Percentiles rank a stretch among this genome's conserved stretches.
These are phyloP conservation scores for Dusona sp. DNA, from an alignment of 2,888 invertebrate genomes.

Conservation along the genomic window DNA sequence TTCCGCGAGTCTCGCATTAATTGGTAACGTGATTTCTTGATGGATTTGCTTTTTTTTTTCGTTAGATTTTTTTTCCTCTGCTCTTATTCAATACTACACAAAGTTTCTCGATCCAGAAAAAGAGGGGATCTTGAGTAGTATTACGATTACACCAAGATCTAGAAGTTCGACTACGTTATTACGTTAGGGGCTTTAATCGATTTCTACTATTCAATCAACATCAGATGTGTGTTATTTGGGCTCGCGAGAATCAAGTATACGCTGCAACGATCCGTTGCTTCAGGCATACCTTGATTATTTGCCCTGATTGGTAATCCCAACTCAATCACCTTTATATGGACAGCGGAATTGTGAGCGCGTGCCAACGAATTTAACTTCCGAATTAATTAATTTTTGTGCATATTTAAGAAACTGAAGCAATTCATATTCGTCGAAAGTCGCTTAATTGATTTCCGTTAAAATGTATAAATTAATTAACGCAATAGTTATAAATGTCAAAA, in stretches of 20 bases:
- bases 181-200: constrained; percentile 49
- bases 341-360: constrained; percentile 11
- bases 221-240: not conserved
- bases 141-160: constrained; percentile 30
- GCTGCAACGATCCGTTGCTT: constrained; percentile 11
- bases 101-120: constrained; percentile 10
- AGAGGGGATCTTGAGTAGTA: constrained; percentile 11
- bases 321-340: constrained; percentile 4
- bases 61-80: not conserved
- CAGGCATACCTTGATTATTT: constrained; percentile 2
- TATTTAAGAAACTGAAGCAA: not conserved
- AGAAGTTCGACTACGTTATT: constrained; percentile 33
- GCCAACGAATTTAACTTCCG: not conserved
- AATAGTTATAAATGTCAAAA: not conserved
- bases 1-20: constrained; percentile 51
- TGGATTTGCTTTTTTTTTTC: not conserved
- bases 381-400: constrained; percentile 14
- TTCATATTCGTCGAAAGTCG: not conserved
- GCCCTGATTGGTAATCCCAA: constrained; percentile 40
- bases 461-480: not conserved
- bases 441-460: not conserved
- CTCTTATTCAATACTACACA: constrained; percentile 27
- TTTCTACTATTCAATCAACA: constrained; percentile 54
- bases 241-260: constrained; percentile 9
- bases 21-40: constrained; percentile 51